A percentile compares a stretch with the other conserved stretches of the same genome.
Conservation (phyloP, 1,140 invertebrate species). For the Nautilus pompilius region DNA sequence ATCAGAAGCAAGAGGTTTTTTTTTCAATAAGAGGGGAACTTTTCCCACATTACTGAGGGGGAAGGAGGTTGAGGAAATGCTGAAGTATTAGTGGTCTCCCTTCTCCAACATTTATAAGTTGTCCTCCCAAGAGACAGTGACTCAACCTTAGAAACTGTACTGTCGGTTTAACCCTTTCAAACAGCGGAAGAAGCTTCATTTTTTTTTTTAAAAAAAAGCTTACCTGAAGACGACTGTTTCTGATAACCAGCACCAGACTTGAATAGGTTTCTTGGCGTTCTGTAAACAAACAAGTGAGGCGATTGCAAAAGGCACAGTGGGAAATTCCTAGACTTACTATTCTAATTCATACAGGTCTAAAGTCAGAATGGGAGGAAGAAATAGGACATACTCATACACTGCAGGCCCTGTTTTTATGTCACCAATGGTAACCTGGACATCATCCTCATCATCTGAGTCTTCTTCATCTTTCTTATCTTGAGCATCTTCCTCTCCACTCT, state of each 20-base stretch:
- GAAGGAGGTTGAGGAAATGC: no score
- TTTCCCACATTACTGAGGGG: no score
- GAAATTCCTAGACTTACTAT: not conserved
- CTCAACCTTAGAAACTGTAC: no score
- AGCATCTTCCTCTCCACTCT: conserved; percentile 27
- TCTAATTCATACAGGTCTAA: no score
- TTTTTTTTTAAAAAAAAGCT: conserved; percentile 4
- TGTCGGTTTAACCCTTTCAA: no score
- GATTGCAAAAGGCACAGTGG: not conserved
- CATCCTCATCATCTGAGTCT: conserved; percentile 47
- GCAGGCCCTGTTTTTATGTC: conserved; percentile 49
- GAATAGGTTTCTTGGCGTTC: no score
- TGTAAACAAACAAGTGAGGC: conserved; percentile 10
- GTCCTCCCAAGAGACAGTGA: not conserved
- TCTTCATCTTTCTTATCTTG: conserved; percentile 30
- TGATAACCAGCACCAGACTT: conserved; percentile 37
- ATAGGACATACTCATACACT: conserved; percentile 31
- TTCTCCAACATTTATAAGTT: conserved; percentile 15
- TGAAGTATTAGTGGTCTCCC: no score
- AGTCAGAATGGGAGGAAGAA: not conserved
- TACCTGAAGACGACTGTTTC: conserved; percentile 26
- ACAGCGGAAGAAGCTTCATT: no score
- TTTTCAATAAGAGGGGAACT: no score
- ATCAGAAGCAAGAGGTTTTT: no score
- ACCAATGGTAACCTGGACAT: conserved; percentile 52